Evolutionary conservation across 2,797 vertebrate genomes (phyloP), one percentile per base, ranked within the genome.

Genomic region (Gorsachius magnificus): DNA sequence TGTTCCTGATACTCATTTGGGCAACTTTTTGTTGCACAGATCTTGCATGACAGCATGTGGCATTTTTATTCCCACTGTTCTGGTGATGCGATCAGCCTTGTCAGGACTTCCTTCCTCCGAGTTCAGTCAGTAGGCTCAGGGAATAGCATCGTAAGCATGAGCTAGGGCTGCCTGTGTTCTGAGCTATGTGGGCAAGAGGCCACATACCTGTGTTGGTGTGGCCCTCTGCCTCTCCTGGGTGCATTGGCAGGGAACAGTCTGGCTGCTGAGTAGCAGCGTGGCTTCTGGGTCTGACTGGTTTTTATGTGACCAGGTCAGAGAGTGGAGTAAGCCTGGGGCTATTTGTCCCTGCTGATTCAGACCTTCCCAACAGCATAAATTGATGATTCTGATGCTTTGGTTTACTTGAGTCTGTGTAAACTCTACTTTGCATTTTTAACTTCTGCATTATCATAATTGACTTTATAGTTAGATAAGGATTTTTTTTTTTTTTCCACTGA

Each of bases 121-220:
- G 46, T 76, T 69, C 45, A 26, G 43, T 82, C 48, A 13, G 12
- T 65, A 7, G 10, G 71, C 38, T 46, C 1, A 80, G 61, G 76
- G 57, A 87, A 1, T 19, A 70, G 38, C 71, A 83, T 12, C 45
- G 13, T 58, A 57, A 94, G 64, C 72, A 48, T 0, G 0, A 90
- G 88, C 83, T 64, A 0, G 79, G 90, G 90, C 48, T 75, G 85
- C 76, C 80, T 90, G 65, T 71, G 72, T 50, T 54, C 69, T 78
- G 50, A 91, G 85, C 61, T 28, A 10, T 6, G 2, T 90, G 88
- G 90, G 90, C 85, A 78, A 6, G 74, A 88, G 79, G 90, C 90
- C 41, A 38, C 86, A 58, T 61, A 70, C 80, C 76, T 93, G 65
- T 46, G 69, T 63, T 94, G 93, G 43, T 88, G 83, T 94, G 91